phyloP scores from a whole-genome alignment of 2,888 invertebrate genomes.

The Napeogenes sylphis region DNA sequence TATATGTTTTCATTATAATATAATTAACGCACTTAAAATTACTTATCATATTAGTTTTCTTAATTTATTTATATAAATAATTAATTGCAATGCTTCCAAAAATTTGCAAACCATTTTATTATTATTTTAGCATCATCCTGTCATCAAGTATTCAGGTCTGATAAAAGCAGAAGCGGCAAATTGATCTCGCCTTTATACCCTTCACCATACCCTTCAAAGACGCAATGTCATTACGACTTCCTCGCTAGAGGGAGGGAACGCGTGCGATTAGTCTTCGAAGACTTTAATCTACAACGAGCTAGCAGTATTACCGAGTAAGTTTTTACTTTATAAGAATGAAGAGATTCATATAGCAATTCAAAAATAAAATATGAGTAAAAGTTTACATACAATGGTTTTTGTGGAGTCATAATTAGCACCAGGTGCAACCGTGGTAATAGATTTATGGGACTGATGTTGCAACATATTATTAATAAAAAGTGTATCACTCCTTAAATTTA shows the following conservation, averaged over 20 bases:
- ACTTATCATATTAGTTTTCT: too few relatives aligned
- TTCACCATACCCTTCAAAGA: constrained; percentile 85
- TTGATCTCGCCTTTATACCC: constrained; percentile 91
- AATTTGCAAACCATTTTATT: too few relatives aligned
- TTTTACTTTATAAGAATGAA: neutral
- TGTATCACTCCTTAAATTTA: neutral
- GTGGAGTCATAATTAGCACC: constrained; percentile 19
- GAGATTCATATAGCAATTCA: neutral
- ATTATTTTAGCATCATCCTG: constrained; percentile 84
- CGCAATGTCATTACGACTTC: constrained; percentile 93
- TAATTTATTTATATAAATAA: too few relatives aligned
- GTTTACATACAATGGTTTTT: constrained; percentile 12
- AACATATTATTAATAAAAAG: neutral
- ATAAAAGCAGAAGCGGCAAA: constrained; percentile 87
- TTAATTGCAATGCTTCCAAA: too few relatives aligned
- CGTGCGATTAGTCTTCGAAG: constrained; percentile 88
- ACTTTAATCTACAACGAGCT: constrained; percentile 86
- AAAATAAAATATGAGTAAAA: constrained; percentile 6
- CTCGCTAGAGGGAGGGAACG: constrained; percentile 89
- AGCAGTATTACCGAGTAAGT: constrained; percentile 81
- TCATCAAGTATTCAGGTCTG: constrained; percentile 87
- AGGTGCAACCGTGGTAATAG: constrained; percentile 12
- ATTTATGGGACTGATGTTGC: neutral
- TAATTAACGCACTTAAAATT: too few relatives aligned
- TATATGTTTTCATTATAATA: too few relatives aligned